These are phyloP conservation scores for Ormyrus pomaceus DNA, from an alignment of 2,888 invertebrate species.

Conservation along the genomic window DNA sequence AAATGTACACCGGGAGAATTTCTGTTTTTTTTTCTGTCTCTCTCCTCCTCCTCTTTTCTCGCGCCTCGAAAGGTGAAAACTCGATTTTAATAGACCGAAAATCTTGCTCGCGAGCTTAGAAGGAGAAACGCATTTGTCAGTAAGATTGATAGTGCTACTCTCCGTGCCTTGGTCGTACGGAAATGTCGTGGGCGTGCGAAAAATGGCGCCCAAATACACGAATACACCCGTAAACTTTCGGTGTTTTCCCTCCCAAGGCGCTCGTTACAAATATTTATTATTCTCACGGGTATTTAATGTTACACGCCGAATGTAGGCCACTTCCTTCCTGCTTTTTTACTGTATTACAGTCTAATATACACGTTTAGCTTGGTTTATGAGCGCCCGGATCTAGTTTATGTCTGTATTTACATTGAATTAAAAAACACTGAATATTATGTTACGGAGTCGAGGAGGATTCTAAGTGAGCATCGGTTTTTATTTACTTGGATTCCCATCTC, in stretches of 20 bases:
- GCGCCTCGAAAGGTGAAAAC: conserved; percentile 42
- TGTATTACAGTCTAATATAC: conserved; percentile 19
- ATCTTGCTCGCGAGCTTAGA: conserved; percentile 17
- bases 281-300: conserved; percentile 39
- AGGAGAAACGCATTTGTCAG: conserved; percentile 35
- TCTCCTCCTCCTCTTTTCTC: too few species aligned
- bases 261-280: conserved; percentile 41
- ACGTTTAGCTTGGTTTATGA: conserved; percentile 25
- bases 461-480: neutral
- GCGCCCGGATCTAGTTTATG: neutral
- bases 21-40: too few species aligned
- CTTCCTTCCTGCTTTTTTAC: neutral
- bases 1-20: too few species aligned
- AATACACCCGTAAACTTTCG: conserved; percentile 21
- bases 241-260: conserved; percentile 37
- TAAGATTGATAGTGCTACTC: conserved; percentile 36
- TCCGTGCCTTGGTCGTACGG: neutral
- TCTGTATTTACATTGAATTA: neutral
- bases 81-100: conserved; percentile 43
- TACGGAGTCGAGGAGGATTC: neutral
- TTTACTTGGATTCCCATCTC: too few species aligned
- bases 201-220: conserved; percentile 27
- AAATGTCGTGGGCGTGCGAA: conserved; percentile 38
- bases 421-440: neutral
- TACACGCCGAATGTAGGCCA: conserved; percentile 36